phyloP scores from a whole-genome alignment of 1,140 invertebrate genomes.

The Papilio dardanus region DNA sequence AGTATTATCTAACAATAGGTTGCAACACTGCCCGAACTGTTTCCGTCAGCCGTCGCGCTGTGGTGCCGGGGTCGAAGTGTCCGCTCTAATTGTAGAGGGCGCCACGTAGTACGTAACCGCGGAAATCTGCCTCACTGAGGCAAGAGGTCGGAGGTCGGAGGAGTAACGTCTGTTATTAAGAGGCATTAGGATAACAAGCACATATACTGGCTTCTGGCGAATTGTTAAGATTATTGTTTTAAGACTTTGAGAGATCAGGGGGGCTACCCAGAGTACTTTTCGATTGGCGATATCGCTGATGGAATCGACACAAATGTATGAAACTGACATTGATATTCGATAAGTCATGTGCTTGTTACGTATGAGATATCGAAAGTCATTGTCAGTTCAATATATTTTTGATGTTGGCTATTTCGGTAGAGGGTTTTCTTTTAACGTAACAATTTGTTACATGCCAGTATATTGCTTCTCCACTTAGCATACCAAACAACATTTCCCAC shows the following conservation, averaged over 20 bases:
- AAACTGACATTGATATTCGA: too few relatives aligned
- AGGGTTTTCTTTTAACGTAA: background rate
- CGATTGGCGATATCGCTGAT: too few relatives aligned
- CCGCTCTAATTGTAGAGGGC: slow-evolving; percentile 15
- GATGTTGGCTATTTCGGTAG: too few relatives aligned
- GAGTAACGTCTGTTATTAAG: background rate
- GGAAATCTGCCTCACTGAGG: background rate
- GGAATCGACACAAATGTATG: too few relatives aligned
- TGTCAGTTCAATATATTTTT: too few relatives aligned
- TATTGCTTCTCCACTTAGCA: background rate
- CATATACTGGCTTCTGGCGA: too few relatives aligned
- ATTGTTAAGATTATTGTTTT: too few relatives aligned
- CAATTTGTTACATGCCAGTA: background rate
- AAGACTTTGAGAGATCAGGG: too few relatives aligned
- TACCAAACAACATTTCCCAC: background rate
- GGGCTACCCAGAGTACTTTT: too few relatives aligned
- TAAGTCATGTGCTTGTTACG: too few relatives aligned
- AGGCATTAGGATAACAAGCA: background rate
- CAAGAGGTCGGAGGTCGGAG: background rate
- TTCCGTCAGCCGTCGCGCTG: slow-evolving; percentile 4
- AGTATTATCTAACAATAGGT: background rate
- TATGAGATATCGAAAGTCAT: too few relatives aligned
- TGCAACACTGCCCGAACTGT: background rate
- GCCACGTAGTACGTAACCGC: background rate
- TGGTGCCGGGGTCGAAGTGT: background rate